Evolutionary conservation across 2,888 invertebrate species (phyloP), one percentile per base, ranked within the genome.

Genomic region (Coremacera marginata): DNA sequence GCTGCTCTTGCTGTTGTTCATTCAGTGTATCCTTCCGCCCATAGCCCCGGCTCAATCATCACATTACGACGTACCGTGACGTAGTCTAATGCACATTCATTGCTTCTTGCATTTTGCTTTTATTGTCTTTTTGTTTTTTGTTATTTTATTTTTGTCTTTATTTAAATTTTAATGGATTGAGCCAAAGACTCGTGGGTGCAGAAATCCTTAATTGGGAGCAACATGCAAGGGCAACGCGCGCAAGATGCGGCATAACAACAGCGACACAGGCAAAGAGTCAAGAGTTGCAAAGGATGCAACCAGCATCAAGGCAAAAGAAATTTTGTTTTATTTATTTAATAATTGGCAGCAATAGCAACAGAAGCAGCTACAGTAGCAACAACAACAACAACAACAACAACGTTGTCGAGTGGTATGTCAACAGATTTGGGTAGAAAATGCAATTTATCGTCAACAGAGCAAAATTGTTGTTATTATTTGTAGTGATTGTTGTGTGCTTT

Each of bases 101-200:
- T 60, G 57, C 25, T 60, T 60, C n/a, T 57, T 22, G 25, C 8
- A 37, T 7, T 44, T 44, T 11, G 1, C 7, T 44, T 44, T 44
- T 11, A 1, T 11, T 60, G 8, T 60, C 11, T 44, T 44, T 44
- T 44, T 14, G 1, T 11, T 3, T 7, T 27, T 44, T 14, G 1
- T 11, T 3, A 11, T 27, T 25, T 60, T 60, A 5, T 60, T 22
- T 57, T 9, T 57, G 27, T 25, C 25, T 67, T 22, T 22, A 37
- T 37, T 67, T 67, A 14, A 16, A 67, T 67, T 67, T 37, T 67
- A 67, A 67, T 67, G 67, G 67, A 67, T 67, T 67, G 22, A 31
- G 44, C 44, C 57, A 22, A 19, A 5, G 55, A 37, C 25, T 27
- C 60, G 60, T 60, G 60, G 27, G 27, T 60, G 60, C 60, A 27